These are phyloP conservation scores for Ophioninae sp. DNA, from an alignment of 2,888 invertebrate genomes.

Conservation along the genomic window DNA sequence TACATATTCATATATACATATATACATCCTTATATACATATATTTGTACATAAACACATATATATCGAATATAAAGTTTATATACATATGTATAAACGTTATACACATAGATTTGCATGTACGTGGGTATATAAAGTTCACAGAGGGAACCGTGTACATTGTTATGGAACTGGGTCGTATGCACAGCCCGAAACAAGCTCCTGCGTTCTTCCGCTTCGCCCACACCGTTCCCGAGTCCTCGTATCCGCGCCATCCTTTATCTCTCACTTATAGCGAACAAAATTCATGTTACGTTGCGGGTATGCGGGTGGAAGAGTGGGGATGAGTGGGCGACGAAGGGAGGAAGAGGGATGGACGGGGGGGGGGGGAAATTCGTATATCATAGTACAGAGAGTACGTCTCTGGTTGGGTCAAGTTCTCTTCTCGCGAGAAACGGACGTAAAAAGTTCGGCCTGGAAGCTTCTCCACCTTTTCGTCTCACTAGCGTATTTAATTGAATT, in stretches of 20 bases:
- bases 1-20: no score
- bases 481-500: neutral
- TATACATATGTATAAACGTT: neutral
- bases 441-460: neutral
- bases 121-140: neutral
- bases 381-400: neutral
- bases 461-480: neutral
- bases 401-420: neutral
- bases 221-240: constrained; percentile 8
- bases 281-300: constrained; percentile 15
- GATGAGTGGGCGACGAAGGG: no score
- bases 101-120: neutral
- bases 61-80: neutral
- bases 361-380: neutral
- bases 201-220: constrained; percentile 28
- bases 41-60: no score
- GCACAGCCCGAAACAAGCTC: constrained; percentile 53
- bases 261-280: constrained; percentile 29
- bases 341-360: no score
- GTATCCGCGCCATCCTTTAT: constrained; percentile 11
- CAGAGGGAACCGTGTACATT: constrained; percentile 62
- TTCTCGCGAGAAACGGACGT: neutral
- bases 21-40: no score
- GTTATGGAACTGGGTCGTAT: constrained; percentile 71
- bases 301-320: no score